Evolutionary conservation across 1,140 invertebrate genomes (phyloP).

Genomic region (Atta texana): DNA sequence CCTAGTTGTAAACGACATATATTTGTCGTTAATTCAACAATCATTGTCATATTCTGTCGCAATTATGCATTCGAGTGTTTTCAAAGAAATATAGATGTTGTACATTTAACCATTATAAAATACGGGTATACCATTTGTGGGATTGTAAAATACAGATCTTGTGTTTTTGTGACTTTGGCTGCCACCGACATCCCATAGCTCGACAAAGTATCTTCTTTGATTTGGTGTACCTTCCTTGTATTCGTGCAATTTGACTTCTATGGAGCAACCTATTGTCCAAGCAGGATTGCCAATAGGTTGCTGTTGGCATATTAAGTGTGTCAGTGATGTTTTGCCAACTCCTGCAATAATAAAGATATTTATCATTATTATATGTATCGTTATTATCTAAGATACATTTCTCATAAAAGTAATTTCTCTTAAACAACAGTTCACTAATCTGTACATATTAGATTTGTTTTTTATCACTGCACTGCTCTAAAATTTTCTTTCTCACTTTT

Average conservation of each 20-base stretch:
- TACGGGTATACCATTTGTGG: constrained; percentile 93
- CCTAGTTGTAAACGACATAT: constrained; percentile 85
- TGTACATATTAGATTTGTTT: too few relatives aligned
- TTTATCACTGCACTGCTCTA: too few relatives aligned
- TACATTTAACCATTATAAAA: constrained; percentile 1
- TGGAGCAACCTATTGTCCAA: constrained; percentile 98
- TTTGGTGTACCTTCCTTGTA: constrained; percentile 97
- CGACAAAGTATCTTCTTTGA: constrained; percentile 97
- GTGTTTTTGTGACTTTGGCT: constrained; percentile 96
- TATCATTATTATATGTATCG: neutral
- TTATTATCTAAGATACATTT: neutral
- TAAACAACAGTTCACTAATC: neutral
- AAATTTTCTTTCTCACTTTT: too few relatives aligned
- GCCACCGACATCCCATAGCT: constrained; percentile 98
- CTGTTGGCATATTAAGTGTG: constrained; percentile 96
- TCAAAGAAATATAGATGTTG: neutral
- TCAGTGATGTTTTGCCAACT: constrained; percentile 97
- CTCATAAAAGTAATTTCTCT: neutral
- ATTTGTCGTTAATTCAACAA: constrained; percentile 12
- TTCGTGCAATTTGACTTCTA: constrained; percentile 98
- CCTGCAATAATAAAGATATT: constrained; percentile 84
- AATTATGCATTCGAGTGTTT: neutral
- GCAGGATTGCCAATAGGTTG: constrained; percentile 93
- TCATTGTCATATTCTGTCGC: constrained; percentile 35
- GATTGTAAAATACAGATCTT: constrained; percentile 96